Conservation (phyloP, 2,113 vertebrate species). For the Leptobrachium ailaonicum region DNA sequence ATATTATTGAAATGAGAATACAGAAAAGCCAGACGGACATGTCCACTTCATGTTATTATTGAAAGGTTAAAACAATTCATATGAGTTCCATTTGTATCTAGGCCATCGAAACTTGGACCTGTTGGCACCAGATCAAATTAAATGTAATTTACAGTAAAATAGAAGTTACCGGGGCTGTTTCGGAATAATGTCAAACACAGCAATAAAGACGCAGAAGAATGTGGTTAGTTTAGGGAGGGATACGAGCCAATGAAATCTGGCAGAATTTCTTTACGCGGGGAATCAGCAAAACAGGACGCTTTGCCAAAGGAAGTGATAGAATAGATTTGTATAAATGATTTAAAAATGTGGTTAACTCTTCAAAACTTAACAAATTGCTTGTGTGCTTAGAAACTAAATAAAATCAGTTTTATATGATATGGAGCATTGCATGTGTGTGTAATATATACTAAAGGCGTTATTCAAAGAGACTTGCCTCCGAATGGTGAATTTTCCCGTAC, state of each 20-base stretch:
- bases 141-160: constrained; percentile 2
- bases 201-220: constrained; percentile 1
- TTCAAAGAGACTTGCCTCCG: too few relatives aligned
- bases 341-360: background rate
- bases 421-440: too few relatives aligned
- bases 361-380: background rate
- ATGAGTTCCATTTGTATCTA: background rate
- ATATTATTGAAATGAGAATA: background rate
- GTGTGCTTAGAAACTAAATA: too few relatives aligned
- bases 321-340: background rate
- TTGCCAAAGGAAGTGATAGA: constrained; percentile 2
- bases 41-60: background rate
- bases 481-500: too few relatives aligned
- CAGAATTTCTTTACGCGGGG: background rate
- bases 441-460: too few relatives aligned
- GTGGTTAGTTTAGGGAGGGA: background rate
- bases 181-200: constrained; percentile 8
- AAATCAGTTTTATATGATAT: too few relatives aligned
- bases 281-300: background rate
- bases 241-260: background rate
- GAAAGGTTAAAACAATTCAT: constrained; percentile 13
- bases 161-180: background rate
- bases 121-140: background rate
- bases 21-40: background rate
- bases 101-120: background rate